Percentiles rank a stretch among this genome's conserved stretches.
phyloP scores from a whole-genome alignment of 2,113 vertebrate species.

The Reinhardtius hippoglossoides region DNA sequence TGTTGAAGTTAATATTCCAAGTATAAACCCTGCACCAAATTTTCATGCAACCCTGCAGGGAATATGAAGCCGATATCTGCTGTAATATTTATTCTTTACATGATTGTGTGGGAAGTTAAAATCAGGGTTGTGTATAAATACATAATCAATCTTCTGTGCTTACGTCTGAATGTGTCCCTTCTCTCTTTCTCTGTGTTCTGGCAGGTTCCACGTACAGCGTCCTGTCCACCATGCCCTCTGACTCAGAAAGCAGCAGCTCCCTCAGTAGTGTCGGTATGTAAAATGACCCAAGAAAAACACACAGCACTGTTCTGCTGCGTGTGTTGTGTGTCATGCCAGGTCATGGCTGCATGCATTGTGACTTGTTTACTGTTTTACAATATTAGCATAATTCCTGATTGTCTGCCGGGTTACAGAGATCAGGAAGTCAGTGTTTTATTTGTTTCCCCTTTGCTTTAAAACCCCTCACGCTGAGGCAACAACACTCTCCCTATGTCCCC shows the following conservation, averaged over 20 bases:
- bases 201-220: slow-evolving; percentile 98
- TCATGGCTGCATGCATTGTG: background rate
- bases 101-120: slow-evolving; percentile 25
- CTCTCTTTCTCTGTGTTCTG: slow-evolving; percentile 36
- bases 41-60: slow-evolving; percentile 33
- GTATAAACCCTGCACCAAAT: slow-evolving; percentile 44
- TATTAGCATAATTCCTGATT: slow-evolving; percentile 1
- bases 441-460: slow-evolving; percentile 22
- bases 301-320: background rate
- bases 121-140: slow-evolving; percentile 23
- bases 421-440: slow-evolving; percentile 15
- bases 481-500: slow-evolving; percentile 26
- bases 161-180: slow-evolving; percentile 20
- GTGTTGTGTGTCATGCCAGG: slow-evolving; percentile 16
- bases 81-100: slow-evolving; percentile 32
- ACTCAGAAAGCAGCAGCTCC: slow-evolving; percentile 99
- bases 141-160: slow-evolving; percentile 25
- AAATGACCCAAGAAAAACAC: background rate
- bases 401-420: background rate
- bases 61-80: slow-evolving; percentile 41
- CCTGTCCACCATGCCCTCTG: slow-evolving; percentile 98
- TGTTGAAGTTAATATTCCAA: slow-evolving; percentile 52
- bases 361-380: background rate
- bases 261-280: slow-evolving; percentile 97
- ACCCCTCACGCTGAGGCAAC: slow-evolving; percentile 1